Base-by-base conservation (phyloP, 2,888 invertebrate genomes). In the Halictus quadricinctus region DNA sequence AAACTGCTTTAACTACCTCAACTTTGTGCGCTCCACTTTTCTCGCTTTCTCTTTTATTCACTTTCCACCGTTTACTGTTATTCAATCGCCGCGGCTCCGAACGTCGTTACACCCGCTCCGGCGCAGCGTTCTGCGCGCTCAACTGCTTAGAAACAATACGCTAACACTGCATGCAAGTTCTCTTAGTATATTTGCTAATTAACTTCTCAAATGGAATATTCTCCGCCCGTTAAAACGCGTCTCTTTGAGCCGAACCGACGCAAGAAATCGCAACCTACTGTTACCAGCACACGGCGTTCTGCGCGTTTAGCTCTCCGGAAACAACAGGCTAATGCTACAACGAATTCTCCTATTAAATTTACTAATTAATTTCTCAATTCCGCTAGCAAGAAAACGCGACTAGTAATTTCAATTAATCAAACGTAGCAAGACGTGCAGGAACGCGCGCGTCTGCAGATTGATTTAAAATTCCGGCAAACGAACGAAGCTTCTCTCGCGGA, bases 391-490 rank as follows among this genome's bases (percentile, higher is more conserved):
- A 54, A n/a, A n/a, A 10, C 21, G 8, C 18, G 36, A 66, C 18
- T 18, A 21, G 3, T 36, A 18, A 18, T 36, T 66, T 8, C 3
- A 21, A 36, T 66, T 21, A 36, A 36, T 36, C 66, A 36, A 66
- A 21, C 36, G 36, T 3, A 29, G 10, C 36, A 18, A 36, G 36
- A 36, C 8, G 0, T 6, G 66, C 36, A 18, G 8, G 8, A 36
- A 18, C 36, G 18, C 8, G 7, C 36, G 36, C 36, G 36, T 29
- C 64, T 25, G 64, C 29, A 4, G 66, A 15, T 18, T 36, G 36
- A 64, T 64, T 64, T 64, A 64, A 64, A 29, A 64, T 64, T 64
- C 36, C 18, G 4, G 66, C 66, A 66, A 66, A 66, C 66, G 36
- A 66, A 21, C 36, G 66, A 13, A 8, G 8, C 66, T 29, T 66